A percentile compares a stretch with the other conserved stretches of the same genome.
Evolutionary conservation across 2,888 invertebrate species (phyloP).

Genomic region (Drosophila macrospina): DNA sequence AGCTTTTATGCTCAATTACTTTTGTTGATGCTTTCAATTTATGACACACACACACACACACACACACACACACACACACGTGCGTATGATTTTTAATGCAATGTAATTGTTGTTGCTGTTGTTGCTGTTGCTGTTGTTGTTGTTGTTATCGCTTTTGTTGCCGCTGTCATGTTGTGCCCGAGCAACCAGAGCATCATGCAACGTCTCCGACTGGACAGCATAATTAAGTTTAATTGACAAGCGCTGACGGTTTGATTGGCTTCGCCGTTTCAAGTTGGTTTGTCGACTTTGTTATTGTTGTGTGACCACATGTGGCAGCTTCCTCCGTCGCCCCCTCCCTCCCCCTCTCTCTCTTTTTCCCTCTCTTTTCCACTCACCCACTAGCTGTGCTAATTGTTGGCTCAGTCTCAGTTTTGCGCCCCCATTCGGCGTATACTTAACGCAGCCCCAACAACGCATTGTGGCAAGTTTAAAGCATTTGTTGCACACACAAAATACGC

Average conservation of each 20-base stretch:
- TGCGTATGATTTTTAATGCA: conserved; percentile 42
- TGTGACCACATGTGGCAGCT: conserved; percentile 17
- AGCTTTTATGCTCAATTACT: conserved; percentile 72
- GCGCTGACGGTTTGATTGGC: conserved; percentile 78
- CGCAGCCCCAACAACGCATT: conserved; percentile 5
- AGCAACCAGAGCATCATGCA: conserved; percentile 59
- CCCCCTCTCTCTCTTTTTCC: not conserved
- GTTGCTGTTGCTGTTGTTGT: conserved; percentile 14
- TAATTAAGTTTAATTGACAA: conserved; percentile 80
- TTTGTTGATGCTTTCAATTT: conserved; percentile 62
- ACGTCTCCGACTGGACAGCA: conserved; percentile 63
- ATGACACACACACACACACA: conserved; percentile 8
- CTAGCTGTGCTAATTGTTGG: conserved; percentile 35
- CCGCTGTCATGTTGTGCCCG: conserved; percentile 8
- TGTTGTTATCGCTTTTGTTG: too few species aligned
- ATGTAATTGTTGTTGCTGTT: conserved; percentile 18
- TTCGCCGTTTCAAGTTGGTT: conserved; percentile 33
- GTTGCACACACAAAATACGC: conserved; percentile 8
- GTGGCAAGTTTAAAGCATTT: conserved; percentile 1
- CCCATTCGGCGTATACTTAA: conserved; percentile 44
- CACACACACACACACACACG: conserved; percentile 13
- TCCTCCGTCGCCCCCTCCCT: too few species aligned
- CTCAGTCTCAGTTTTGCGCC: conserved; percentile 2
- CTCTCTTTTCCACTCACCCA: not conserved
- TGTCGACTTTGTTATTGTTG: conserved; percentile 7